phyloP scores from a whole-genome alignment of 2,113 vertebrate genomes.

The Bothrops jararaca region DNA sequence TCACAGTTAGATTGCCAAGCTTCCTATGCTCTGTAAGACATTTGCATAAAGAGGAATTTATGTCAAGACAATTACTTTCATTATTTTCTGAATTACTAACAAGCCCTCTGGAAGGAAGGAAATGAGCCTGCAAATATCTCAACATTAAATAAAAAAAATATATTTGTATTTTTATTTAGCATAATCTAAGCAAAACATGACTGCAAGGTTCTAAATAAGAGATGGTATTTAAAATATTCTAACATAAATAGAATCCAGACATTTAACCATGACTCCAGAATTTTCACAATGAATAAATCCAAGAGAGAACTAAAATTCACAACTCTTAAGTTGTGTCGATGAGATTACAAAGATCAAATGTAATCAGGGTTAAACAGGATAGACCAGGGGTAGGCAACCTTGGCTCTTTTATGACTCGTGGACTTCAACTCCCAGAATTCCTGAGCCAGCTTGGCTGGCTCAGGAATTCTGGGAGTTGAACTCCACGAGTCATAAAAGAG shows the following conservation, averaged over 20 bases:
- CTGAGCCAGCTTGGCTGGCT: too few species aligned
- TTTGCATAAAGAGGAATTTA: slow-evolving; percentile 27
- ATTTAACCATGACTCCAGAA: background rate
- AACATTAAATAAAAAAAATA: background rate
- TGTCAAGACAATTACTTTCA: background rate
- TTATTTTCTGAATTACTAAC: background rate
- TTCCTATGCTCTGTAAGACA: slow-evolving; percentile 84
- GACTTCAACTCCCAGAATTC: too few species aligned
- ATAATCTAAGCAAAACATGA: background rate
- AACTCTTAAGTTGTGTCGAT: background rate
- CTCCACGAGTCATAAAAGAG: too few species aligned
- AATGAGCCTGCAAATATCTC: background rate
- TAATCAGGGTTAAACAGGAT: background rate
- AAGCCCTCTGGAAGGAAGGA: background rate
- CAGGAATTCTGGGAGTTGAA: too few species aligned
- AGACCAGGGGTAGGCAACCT: too few species aligned
- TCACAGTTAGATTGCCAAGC: slow-evolving; percentile 95
- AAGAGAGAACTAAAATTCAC: background rate
- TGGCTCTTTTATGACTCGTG: too few species aligned
- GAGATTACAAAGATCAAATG: slow-evolving; percentile 2
- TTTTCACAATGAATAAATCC: background rate
- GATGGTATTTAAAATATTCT: background rate
- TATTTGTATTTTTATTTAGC: too few species aligned
- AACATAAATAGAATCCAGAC: background rate
- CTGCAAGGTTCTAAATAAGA: background rate